phyloP scores from a whole-genome alignment of 2,113 vertebrate species.

The Ptilorrhoa leucosticta region DNA sequence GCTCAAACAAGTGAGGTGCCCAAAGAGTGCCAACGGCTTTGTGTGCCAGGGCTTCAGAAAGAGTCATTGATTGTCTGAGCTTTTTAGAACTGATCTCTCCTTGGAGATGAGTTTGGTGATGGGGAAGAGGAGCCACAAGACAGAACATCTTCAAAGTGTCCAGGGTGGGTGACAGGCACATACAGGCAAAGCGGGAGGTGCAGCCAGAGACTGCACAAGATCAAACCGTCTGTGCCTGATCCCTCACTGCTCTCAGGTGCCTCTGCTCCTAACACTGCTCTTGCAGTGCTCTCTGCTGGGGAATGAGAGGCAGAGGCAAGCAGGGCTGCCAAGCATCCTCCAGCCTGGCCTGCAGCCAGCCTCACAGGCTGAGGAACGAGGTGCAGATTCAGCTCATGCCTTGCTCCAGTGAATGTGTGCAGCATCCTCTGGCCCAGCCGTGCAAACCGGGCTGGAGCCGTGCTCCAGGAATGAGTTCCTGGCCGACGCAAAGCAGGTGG shows the following conservation, averaged over 20 bases:
- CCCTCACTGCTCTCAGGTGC: background rate
- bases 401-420: background rate
- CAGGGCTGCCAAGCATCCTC: background rate
- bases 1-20: background rate
- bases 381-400: background rate
- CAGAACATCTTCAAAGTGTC: background rate
- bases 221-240: accelerated
- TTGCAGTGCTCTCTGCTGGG: conserved; percentile 50
- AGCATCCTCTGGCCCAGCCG: background rate
- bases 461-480: background rate
- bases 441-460: background rate
- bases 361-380: background rate
- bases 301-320: background rate
- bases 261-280: background rate
- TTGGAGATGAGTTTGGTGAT: background rate
- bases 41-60: background rate
- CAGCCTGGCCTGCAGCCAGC: too few species aligned
- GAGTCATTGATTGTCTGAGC: background rate
- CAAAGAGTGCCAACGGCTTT: background rate
- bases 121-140: background rate
- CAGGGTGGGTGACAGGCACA: background rate
- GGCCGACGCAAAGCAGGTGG: background rate
- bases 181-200: background rate
- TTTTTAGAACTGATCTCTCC: background rate
- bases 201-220: background rate